Evolutionary conservation across 2,888 invertebrate species (phyloP).

Genomic region (Oeneis ivallda): DNA sequence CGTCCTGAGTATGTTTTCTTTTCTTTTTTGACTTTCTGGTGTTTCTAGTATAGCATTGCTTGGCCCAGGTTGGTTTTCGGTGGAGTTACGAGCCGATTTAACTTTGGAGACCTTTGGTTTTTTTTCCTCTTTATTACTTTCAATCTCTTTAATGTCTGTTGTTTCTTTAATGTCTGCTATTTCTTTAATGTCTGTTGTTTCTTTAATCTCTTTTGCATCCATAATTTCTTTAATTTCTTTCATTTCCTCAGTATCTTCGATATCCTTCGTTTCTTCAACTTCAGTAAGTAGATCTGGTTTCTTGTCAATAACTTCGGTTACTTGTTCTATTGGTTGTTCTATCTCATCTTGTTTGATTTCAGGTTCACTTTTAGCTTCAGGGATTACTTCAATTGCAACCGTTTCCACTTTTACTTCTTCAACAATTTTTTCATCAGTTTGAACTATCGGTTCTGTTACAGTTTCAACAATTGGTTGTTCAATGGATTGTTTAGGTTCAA

Average conservation of each 20-base stretch:
- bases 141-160: conserved; percentile 11
- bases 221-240: not conserved
- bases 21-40: conserved; percentile 84
- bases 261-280: conserved; percentile 25
- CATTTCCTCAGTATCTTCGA: conserved; percentile 20
- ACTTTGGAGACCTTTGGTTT: conserved; percentile 50
- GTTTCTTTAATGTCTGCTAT: too few relatives aligned
- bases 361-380: conserved; percentile 16
- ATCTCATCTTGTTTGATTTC: conserved; percentile 18
- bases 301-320: conserved; percentile 25
- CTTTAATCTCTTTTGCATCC: not conserved
- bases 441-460: conserved; percentile 12
- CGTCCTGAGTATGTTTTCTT: conserved; percentile 88
- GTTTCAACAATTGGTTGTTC: conserved; percentile 38
- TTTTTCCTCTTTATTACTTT: conserved; percentile 32
- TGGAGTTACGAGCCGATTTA: conserved; percentile 62
- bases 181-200: not conserved
- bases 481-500: conserved; percentile 18
- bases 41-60: conserved; percentile 73
- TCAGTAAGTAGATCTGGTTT: conserved; percentile 42
- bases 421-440: conserved; percentile 12
- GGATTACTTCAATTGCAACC: conserved; percentile 2
- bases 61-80: conserved; percentile 63
- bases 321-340: conserved; percentile 21
- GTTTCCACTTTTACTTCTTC: conserved; percentile 12